Conservation (phyloP, 2,797 vertebrate genomes). For the Artibeus jamaicensis region DNA sequence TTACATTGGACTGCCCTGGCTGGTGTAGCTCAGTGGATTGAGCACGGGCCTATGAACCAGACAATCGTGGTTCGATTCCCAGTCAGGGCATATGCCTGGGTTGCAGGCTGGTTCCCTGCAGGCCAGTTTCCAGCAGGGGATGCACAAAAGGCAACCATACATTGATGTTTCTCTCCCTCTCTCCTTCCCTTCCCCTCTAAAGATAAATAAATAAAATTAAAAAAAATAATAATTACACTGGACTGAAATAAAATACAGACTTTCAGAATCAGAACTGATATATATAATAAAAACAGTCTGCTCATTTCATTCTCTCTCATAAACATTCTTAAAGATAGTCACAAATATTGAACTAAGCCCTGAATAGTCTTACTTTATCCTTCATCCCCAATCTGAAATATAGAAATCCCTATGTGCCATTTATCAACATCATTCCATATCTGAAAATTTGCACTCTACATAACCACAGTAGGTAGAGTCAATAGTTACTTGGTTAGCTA, state of each 20-base stretch:
- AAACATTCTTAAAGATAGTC: background rate
- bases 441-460: background rate
- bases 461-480: background rate
- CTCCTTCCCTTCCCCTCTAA: no score
- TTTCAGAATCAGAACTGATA: background rate
- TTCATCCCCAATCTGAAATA: background rate
- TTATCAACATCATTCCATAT: conserved; percentile 1
- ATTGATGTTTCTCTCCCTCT: no score
- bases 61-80: no score
- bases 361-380: background rate
- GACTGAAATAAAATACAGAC: background rate
- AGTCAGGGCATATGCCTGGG: no score
- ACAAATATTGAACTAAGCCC: background rate
- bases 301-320: background rate
- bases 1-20: background rate
- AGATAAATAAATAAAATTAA: no score
- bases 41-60: no score
- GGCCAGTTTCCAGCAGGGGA: no score
- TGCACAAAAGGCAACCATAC: no score
- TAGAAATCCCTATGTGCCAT: background rate
- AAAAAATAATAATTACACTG: background rate
- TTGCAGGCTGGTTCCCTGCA: no score
- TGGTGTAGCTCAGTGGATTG: no score
- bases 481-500: background rate
- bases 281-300: conserved; percentile 13